Evolutionary conservation across 2,797 vertebrate species (phyloP).

Genomic region (Malurus splendens): DNA sequence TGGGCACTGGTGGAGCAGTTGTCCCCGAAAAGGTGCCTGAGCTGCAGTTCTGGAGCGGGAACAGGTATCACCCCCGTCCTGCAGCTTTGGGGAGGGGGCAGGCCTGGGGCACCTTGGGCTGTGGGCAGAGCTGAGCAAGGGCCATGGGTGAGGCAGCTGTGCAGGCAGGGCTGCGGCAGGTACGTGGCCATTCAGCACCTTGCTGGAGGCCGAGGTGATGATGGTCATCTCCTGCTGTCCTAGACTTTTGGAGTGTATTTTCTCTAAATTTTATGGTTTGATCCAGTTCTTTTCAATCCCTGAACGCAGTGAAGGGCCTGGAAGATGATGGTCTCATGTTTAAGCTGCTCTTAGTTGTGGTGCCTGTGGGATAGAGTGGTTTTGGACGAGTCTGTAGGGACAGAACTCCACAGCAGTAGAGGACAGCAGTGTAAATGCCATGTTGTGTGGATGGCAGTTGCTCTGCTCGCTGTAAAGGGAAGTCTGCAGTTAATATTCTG

Average conservation of each 20-base stretch:
- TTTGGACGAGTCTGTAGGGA: not conserved
- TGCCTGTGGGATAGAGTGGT: not conserved
- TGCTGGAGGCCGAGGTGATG: accelerated
- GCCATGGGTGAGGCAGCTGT: not conserved
- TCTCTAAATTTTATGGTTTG: not conserved
- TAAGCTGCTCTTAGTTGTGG: accelerated
- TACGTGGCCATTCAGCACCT: accelerated
- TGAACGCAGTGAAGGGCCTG: accelerated
- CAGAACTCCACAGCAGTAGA: not conserved
- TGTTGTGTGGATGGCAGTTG: not conserved
- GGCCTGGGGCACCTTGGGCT: accelerated
- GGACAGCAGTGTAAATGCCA: not conserved
- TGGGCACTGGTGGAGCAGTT: accelerated
- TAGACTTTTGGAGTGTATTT: not conserved
- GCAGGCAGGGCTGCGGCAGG: not conserved
- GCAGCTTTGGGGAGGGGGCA: accelerated
- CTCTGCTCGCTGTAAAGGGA: not conserved
- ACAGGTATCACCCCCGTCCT: accelerated
- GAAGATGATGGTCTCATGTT: not conserved
- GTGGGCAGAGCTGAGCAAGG: not conserved
- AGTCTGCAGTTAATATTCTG: not conserved
- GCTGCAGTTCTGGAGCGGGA: accelerated
- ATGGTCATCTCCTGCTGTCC: not conserved
- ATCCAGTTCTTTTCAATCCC: not conserved
- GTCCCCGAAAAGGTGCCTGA: accelerated